Evolutionary conservation across 2,888 invertebrate species (phyloP).

Genomic region (Drosophila prostipennis): DNA sequence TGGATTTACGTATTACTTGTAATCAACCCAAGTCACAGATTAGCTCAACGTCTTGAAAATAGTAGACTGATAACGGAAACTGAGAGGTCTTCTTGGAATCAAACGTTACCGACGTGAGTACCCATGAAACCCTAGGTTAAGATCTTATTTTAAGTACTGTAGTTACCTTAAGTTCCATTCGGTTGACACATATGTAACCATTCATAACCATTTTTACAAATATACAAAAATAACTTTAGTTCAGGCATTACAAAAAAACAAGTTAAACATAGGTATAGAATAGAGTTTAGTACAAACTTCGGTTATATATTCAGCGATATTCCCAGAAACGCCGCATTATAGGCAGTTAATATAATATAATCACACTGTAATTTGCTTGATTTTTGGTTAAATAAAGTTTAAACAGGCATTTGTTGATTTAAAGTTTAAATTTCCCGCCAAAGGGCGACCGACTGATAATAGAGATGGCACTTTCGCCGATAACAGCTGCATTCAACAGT

Average conservation of each 20-base stretch:
- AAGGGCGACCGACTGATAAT: neutral
- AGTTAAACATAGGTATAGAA: no score
- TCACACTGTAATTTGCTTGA: neutral
- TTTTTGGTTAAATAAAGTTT: slow-evolving; percentile 1
- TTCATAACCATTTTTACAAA: no score
- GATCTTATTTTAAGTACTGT: no score
- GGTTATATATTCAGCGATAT: slow-evolving; percentile 2
- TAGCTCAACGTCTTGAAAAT: neutral
- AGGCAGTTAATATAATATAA: neutral
- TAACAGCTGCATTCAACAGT: slow-evolving; percentile 2
- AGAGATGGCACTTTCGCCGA: neutral
- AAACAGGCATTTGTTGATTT: neutral
- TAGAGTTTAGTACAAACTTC: no score
- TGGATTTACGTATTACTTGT: neutral
- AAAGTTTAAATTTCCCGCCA: neutral
- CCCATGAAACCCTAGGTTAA: no score
- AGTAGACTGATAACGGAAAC: neutral
- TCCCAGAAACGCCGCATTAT: no score
- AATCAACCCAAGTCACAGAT: neutral
- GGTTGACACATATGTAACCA: no score
- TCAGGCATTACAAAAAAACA: no score
- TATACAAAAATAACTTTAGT: no score
- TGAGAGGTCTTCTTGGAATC: no score
- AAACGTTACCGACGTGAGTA: no score
- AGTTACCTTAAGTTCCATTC: no score